Conservation (phyloP, 2,888 invertebrate species). For the Diloba caeruleocephala region DNA sequence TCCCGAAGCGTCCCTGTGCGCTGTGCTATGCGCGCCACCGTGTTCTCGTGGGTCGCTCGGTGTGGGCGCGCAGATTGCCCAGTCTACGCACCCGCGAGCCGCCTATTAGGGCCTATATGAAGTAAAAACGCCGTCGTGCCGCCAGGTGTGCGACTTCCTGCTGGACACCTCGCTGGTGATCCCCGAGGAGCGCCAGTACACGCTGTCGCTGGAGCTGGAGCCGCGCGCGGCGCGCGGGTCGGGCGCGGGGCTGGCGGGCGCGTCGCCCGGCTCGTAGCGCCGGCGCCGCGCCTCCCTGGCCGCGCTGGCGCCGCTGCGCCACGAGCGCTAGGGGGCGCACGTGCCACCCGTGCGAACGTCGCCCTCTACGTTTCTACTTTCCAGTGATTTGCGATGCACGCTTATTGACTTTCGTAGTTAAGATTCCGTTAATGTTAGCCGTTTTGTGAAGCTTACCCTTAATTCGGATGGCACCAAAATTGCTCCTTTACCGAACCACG, state of each 20-base stretch:
- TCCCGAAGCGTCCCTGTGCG: too few species aligned
- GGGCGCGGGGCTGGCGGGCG: conserved; percentile 66
- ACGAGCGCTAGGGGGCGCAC: conserved; percentile 66
- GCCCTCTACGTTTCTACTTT: conserved; percentile 25
- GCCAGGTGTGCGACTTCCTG: conserved; percentile 91
- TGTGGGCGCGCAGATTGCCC: too few species aligned
- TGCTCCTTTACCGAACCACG: conserved; percentile 9
- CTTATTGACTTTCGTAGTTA: conserved; percentile 45
- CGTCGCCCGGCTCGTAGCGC: conserved; percentile 83
- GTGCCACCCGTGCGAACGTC: conserved; percentile 39
- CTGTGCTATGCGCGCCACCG: too few species aligned
- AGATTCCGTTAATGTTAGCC: conserved; percentile 31
- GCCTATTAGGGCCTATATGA: too few species aligned
- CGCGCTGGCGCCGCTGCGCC: conserved; percentile 78
- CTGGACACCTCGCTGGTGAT: conserved; percentile 93
- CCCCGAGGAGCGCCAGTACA: conserved; percentile 95
- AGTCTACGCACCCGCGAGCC: too few species aligned
- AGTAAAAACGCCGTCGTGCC: too few species aligned
- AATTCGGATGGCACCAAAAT: neutral
- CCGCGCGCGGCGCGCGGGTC: conserved; percentile 90
- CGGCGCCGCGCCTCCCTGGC: conserved; percentile 86
- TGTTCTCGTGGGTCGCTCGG: too few species aligned
- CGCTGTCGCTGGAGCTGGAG: conserved; percentile 94
- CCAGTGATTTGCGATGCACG: conserved; percentile 41
- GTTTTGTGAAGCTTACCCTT: conserved; percentile 26